A percentile compares a stretch with the other conserved stretches of the same genome.
Evolutionary conservation across 2,888 invertebrate species (phyloP).

Genomic region (Archips xylosteana): DNA sequence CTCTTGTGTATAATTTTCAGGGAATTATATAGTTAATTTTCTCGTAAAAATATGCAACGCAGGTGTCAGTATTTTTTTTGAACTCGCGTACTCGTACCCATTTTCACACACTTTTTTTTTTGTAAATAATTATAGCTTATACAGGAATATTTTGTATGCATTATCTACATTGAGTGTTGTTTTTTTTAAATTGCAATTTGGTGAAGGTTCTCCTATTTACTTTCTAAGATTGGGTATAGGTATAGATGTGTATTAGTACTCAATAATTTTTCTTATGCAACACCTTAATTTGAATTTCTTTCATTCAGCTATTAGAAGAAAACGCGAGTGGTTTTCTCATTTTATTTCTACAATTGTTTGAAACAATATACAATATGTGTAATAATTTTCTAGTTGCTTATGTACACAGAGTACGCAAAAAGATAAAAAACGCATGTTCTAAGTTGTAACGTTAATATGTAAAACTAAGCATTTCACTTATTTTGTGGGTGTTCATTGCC

Average conservation of each 20-base stretch:
- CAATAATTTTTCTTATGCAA: neutral
- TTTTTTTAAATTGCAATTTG: neutral
- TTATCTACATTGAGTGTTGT: neutral
- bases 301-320: neutral
- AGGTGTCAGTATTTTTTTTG: too few species aligned
- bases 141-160: too few species aligned
- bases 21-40: too few species aligned
- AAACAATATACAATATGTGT: neutral
- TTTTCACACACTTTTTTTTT: too few species aligned
- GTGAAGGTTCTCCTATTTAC: neutral
- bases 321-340: neutral
- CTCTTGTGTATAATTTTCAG: too few species aligned
- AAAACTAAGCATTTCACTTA: too few species aligned
- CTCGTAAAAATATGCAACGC: too few species aligned
- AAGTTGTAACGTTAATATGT: neutral
- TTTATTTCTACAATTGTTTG: neutral
- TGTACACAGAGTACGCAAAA: neutral
- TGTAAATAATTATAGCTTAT: too few species aligned
- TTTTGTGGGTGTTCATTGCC: too few species aligned
- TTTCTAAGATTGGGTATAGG: neutral
- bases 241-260: too few species aligned
- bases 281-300: neutral
- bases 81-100: too few species aligned
- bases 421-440: neutral
- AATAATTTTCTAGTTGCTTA: conserved; percentile 10